These are phyloP conservation scores for Heterodera schachtii DNA, from an alignment of 1,140 invertebrate genomes.

Conservation along the genomic window DNA sequence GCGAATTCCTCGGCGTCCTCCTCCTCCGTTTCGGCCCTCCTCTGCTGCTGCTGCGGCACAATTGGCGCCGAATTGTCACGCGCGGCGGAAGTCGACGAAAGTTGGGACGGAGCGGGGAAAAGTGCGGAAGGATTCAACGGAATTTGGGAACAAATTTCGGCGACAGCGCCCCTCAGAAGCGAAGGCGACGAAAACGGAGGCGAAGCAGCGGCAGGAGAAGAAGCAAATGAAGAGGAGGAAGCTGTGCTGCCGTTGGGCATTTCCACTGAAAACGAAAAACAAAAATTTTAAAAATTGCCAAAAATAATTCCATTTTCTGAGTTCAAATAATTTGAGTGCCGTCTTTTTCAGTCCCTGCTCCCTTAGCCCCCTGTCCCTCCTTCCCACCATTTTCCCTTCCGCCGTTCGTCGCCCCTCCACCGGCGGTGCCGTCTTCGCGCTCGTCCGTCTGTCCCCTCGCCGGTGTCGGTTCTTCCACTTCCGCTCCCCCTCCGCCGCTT, in stretches of 20 bases:
- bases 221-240: too few relatives aligned
- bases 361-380: too few relatives aligned
- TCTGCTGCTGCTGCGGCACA: neutral
- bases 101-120: neutral
- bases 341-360: too few relatives aligned
- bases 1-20: conserved; percentile 19
- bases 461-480: too few relatives aligned
- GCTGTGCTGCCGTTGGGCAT: too few relatives aligned
- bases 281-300: too few relatives aligned
- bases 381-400: neutral
- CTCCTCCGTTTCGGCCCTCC: neutral
- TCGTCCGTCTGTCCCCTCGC: too few relatives aligned
- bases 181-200: neutral
- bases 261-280: too few relatives aligned
- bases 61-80: neutral
- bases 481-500: too few relatives aligned
- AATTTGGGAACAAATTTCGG: neutral
- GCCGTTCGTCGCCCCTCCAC: neutral
- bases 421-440: neutral
- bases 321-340: too few relatives aligned
- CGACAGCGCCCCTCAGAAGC: neutral
- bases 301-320: too few relatives aligned
- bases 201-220: too few relatives aligned
- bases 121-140: neutral
- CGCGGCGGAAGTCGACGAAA: neutral